Percentiles rank a stretch among this genome's conserved stretches.
phyloP scores from a whole-genome alignment of 2,113 vertebrate genomes.

The Rhynchopsitta pachyrhyncha region DNA sequence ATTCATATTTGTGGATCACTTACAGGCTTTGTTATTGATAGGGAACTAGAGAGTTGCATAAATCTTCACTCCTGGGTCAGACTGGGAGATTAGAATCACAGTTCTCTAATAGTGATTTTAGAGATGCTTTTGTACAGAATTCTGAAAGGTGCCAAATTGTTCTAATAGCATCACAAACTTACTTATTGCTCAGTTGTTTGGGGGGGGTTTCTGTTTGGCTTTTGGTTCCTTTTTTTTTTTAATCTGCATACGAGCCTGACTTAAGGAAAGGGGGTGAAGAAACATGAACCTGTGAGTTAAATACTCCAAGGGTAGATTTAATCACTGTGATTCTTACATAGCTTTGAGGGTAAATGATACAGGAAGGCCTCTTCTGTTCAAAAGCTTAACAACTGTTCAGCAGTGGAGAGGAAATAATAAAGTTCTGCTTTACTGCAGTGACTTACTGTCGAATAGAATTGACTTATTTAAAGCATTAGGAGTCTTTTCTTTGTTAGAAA shows the following conservation, averaged over 20 bases:
- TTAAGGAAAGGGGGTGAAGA: not conserved
- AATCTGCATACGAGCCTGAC: not conserved
- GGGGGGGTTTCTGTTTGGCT: not conserved
- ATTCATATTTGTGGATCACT: not conserved
- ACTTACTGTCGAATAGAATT: not conserved
- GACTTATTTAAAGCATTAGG: not conserved
- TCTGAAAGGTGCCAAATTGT: not conserved
- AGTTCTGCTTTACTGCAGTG: not conserved
- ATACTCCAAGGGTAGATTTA: not conserved
- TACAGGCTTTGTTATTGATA: not conserved
- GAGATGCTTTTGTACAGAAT: not conserved
- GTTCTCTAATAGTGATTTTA: not conserved
- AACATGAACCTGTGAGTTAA: not conserved
- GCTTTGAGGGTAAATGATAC: not conserved
- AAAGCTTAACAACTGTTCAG: not conserved
- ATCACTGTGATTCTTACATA: not conserved
- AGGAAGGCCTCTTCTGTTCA: not conserved
- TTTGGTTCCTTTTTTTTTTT: not conserved
- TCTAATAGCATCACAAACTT: not conserved
- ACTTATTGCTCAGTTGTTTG: not conserved
- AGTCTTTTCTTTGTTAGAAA: not conserved
- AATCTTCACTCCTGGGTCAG: not conserved
- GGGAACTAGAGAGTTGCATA: not conserved
- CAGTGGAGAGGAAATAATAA: not conserved
- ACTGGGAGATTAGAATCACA: not conserved